Evolutionary conservation across 2,797 vertebrate species (phyloP).

Genomic region (Phataginus tricuspis): DNA sequence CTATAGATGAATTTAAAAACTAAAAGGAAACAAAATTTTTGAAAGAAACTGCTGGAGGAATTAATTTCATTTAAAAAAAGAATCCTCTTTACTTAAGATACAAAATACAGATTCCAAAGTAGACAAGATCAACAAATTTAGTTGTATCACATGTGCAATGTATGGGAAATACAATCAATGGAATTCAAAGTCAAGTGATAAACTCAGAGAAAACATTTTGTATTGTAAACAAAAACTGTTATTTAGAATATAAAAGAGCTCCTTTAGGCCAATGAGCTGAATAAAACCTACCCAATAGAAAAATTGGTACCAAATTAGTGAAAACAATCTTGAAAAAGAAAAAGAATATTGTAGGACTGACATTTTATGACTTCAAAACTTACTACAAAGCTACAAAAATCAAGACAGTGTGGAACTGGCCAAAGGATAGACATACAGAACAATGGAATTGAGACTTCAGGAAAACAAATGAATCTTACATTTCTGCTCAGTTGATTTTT

Average conservation of each 20-base stretch:
- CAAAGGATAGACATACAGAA: background rate
- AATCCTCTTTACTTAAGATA: background rate
- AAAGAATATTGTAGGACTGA: background rate
- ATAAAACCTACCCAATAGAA: background rate
- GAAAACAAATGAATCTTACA: background rate
- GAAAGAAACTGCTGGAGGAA: background rate
- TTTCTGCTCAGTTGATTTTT: background rate
- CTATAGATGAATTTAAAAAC: background rate
- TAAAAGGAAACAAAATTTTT: background rate
- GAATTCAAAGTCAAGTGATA: background rate
- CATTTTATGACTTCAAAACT: background rate
- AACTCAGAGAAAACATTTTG: background rate
- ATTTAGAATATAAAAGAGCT: background rate
- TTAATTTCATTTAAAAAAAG: background rate
- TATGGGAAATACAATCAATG: background rate
- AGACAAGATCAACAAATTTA: background rate
- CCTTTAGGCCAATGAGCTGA: background rate
- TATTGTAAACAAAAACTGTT: background rate
- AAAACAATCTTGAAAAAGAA: background rate
- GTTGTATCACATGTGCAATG: background rate
- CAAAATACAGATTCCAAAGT: background rate
- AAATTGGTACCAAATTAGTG: background rate
- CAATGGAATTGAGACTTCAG: background rate
- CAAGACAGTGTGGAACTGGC: background rate
- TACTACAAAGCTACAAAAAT: background rate